phyloP scores from a whole-genome alignment of 2,113 vertebrate genomes.

The Rhinolophus ferrumequinum region DNA sequence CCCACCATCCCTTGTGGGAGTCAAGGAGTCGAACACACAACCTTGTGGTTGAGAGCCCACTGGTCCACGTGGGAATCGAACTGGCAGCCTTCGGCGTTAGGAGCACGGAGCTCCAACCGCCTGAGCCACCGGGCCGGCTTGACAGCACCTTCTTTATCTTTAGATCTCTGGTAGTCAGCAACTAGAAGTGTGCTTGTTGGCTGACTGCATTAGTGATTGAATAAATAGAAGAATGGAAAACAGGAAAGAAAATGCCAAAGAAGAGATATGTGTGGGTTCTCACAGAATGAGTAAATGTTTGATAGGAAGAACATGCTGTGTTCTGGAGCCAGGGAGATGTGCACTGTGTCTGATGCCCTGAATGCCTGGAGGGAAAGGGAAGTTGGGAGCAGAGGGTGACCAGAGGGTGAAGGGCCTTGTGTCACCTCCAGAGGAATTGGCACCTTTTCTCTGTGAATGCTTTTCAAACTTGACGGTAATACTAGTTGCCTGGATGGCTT shows the following conservation, averaged over 20 bases:
- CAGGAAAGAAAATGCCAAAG: background rate
- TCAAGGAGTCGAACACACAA: no score
- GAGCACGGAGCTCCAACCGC: no score
- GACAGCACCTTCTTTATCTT: background rate
- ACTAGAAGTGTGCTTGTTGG: background rate
- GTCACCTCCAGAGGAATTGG: background rate
- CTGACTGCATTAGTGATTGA: background rate
- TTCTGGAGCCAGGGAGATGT: background rate
- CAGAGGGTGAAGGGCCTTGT: background rate
- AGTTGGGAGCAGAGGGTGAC: background rate
- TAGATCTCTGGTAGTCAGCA: background rate
- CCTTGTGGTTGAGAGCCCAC: no score
- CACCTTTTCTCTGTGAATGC: background rate
- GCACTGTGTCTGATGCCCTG: background rate
- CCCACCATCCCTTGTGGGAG: no score
- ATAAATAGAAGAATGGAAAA: background rate
- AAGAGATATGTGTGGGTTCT: background rate
- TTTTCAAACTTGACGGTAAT: background rate
- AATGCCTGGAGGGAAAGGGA: background rate
- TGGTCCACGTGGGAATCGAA: no score
- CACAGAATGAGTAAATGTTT: background rate
- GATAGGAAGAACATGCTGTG: background rate
- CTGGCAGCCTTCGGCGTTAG: no score
- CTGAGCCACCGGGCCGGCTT: no score
- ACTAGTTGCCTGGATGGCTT: background rate